phyloP scores from a whole-genome alignment of 2,113 vertebrate species.

The Catagonus wagneri region DNA sequence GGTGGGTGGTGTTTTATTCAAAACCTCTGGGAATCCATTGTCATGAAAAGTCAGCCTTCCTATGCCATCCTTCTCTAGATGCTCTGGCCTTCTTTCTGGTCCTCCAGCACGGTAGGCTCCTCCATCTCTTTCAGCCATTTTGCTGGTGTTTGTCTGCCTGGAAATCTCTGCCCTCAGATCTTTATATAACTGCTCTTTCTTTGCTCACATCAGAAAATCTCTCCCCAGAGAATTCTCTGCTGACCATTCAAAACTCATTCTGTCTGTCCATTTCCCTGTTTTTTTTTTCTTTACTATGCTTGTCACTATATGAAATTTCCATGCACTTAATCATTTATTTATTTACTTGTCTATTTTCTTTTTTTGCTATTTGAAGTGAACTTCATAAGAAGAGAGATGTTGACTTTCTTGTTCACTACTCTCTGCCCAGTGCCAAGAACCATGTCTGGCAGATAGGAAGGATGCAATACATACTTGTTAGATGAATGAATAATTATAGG shows the following conservation, averaged over 20 bases:
- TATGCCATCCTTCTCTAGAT: background rate
- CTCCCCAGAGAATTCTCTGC: background rate
- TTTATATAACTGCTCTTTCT: background rate
- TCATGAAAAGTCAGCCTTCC: background rate
- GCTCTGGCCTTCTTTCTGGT: background rate
- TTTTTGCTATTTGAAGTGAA: background rate
- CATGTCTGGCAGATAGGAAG: constrained; percentile 23
- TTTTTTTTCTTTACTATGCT: background rate
- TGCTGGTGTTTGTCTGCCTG: background rate
- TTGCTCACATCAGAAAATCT: background rate
- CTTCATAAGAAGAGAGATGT: background rate
- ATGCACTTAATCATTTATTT: background rate
- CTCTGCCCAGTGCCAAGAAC: background rate
- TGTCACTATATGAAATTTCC: background rate
- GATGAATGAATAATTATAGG: constrained; percentile 56
- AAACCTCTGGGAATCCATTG: background rate
- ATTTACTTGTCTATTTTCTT: background rate
- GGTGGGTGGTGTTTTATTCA: background rate
- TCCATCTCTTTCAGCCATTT: background rate
- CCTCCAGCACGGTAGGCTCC: background rate
- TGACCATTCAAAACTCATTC: background rate
- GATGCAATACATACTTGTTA: constrained; percentile 25
- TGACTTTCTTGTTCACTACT: background rate
- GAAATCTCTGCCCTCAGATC: background rate
- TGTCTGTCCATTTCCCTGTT: background rate